Conservation (phyloP, 2,888 invertebrate species). For the Drosophila histrio region DNA sequence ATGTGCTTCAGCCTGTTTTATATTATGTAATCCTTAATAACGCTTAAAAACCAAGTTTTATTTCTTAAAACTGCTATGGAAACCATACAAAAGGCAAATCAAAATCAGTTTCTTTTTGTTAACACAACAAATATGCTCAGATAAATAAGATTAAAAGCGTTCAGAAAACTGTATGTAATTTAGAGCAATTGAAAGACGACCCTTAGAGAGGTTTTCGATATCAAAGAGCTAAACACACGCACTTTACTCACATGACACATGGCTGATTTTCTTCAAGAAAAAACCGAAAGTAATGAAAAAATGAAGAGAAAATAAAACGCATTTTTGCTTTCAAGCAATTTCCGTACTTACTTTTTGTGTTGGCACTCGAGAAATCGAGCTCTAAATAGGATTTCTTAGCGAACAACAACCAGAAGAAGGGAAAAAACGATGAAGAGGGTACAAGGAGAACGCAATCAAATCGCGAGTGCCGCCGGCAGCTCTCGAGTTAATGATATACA, state of each 20-base stretch:
- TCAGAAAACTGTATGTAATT: conserved; percentile 9
- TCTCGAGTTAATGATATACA: conserved; percentile 78
- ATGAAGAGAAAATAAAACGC: conserved; percentile 47
- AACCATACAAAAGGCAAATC: neutral
- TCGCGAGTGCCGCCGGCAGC: conserved; percentile 68
- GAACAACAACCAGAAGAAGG: neutral
- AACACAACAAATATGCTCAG: neutral
- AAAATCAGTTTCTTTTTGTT: neutral
- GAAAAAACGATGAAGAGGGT: neutral
- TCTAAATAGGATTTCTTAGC: conserved; percentile 59
- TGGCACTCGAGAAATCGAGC: conserved; percentile 48
- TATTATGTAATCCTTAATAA: too few species aligned
- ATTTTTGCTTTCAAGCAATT: conserved; percentile 76
- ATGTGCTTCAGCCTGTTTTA: too few species aligned
- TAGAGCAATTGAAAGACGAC: conserved; percentile 1
- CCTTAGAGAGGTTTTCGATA: conserved; percentile 25
- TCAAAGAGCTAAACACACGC: conserved; percentile 30
- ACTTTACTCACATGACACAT: conserved; percentile 6
- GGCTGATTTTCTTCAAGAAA: neutral
- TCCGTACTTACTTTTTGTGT: conserved; percentile 48
- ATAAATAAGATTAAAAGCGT: conserved; percentile 12
- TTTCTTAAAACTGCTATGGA: neutral
- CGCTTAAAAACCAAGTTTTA: neutral
- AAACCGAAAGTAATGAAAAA: conserved; percentile 9
- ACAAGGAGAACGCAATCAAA: conserved; percentile 65